Conservation (phyloP, 1,140 invertebrate species). For the Neocloeon triangulifer region DNA sequence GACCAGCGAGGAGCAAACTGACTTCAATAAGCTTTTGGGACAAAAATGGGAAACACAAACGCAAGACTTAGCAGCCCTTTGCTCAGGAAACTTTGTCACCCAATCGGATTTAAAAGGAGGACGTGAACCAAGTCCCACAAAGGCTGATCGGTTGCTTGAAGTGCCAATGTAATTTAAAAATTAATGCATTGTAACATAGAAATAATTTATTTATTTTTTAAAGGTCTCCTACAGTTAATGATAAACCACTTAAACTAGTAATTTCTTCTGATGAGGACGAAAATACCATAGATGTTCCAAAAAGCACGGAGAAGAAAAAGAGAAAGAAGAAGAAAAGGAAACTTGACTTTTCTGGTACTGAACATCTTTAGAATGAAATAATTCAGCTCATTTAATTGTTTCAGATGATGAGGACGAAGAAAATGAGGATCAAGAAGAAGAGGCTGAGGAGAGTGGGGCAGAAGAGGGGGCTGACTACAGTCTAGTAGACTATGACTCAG, state of each 20-base stretch:
- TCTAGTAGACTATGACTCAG: slow-evolving; percentile 41
- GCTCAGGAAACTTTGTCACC: slow-evolving; percentile 7
- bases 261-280: slow-evolving; percentile 3
- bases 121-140: too few relatives aligned
- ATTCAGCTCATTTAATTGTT: slow-evolving; percentile 7
- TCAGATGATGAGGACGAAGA: slow-evolving; percentile 9
- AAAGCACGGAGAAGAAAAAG: not conserved
- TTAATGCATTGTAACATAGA: too few relatives aligned
- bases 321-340: slow-evolving; percentile 6
- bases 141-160: too few relatives aligned
- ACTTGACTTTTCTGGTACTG: slow-evolving; percentile 7
- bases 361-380: not conserved
- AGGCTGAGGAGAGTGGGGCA: slow-evolving; percentile 14
- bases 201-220: too few relatives aligned
- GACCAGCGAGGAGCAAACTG: too few relatives aligned
- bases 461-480: slow-evolving; percentile 14
- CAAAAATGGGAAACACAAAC: too few relatives aligned
- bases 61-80: slow-evolving; percentile 7
- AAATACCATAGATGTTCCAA: not conserved
- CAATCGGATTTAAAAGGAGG: not conserved
- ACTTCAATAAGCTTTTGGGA: too few relatives aligned
- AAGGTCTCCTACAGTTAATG: too few relatives aligned
- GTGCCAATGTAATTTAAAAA: too few relatives aligned
- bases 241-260: too few relatives aligned
- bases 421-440: slow-evolving; percentile 12